phyloP scores from a whole-genome alignment of 1,140 invertebrate species.

The Bursaphelenchus mucronatus region DNA sequence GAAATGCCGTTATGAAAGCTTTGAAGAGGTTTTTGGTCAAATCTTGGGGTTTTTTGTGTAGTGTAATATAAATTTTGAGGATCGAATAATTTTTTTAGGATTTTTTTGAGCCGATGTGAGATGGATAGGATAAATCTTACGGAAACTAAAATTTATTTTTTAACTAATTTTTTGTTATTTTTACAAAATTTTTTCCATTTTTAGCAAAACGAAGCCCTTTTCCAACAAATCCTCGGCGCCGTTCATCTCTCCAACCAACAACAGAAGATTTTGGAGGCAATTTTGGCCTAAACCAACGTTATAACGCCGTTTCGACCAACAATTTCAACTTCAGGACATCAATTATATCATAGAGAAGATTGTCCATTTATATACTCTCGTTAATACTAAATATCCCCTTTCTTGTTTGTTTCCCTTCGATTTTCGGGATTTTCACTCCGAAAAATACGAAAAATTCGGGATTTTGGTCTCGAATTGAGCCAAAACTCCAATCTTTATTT shows the following conservation, averaged over 20 bases:
- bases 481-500: too few species aligned
- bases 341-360: too few species aligned
- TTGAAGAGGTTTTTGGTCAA: neutral
- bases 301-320: too few species aligned
- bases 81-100: conserved; percentile 3
- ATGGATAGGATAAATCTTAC: too few species aligned
- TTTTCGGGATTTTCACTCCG: too few species aligned
- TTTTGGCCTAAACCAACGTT: conserved; percentile 3
- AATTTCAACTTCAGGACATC: too few species aligned
- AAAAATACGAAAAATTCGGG: too few species aligned
- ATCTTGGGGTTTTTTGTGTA: neutral
- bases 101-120: conserved; percentile 14
- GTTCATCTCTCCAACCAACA: conserved; percentile 32
- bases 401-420: too few species aligned
- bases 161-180: conserved; percentile 1
- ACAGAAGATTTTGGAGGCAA: conserved; percentile 30
- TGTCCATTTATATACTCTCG: too few species aligned
- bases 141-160: too few species aligned
- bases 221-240: conserved; percentile 26
- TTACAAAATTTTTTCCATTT: conserved; percentile 21
- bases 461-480: too few species aligned
- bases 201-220: conserved; percentile 36
- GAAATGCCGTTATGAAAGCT: neutral
- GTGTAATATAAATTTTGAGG: neutral
- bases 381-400: too few species aligned